Conservation (phyloP, 2,888 invertebrate genomes). For the Ennomos erosarius region DNA sequence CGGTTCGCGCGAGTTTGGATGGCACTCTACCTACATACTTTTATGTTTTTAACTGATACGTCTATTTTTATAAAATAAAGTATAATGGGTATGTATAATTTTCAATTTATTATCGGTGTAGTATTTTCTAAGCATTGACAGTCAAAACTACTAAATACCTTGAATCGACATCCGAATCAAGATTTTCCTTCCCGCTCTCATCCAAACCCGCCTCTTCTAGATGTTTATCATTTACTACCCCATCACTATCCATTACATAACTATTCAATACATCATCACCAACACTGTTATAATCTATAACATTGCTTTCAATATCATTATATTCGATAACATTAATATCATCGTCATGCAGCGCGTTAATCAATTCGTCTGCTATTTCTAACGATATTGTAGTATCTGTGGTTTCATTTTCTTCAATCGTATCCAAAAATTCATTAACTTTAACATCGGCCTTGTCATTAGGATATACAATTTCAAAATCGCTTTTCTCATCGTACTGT, state of each 20-base stretch:
- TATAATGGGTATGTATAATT: too few relatives aligned
- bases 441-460: constrained; percentile 42
- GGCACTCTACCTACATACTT: too few relatives aligned
- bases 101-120: too few relatives aligned
- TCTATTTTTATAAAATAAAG: too few relatives aligned
- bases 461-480: constrained; percentile 65
- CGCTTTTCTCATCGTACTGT: constrained; percentile 48
- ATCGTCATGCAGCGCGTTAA: constrained; percentile 50
- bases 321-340: constrained; percentile 33
- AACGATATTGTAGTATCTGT: constrained; percentile 46
- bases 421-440: constrained; percentile 60
- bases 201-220: constrained; percentile 34
- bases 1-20: too few relatives aligned
- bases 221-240: constrained; percentile 49
- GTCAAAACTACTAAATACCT: constrained; percentile 46
- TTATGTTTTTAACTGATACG: too few relatives aligned
- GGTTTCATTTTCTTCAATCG: constrained; percentile 63
- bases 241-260: constrained; percentile 54
- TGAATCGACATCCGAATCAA: constrained; percentile 44
- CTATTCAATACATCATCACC: constrained; percentile 28
- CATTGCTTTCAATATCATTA: constrained; percentile 1
- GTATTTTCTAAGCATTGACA: too few relatives aligned
- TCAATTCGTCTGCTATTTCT: constrained; percentile 45
- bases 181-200: constrained; percentile 28
- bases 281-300: constrained; percentile 1